Conservation (phyloP, 2,797 vertebrate genomes). For the Trichosurus vulpecula region DNA sequence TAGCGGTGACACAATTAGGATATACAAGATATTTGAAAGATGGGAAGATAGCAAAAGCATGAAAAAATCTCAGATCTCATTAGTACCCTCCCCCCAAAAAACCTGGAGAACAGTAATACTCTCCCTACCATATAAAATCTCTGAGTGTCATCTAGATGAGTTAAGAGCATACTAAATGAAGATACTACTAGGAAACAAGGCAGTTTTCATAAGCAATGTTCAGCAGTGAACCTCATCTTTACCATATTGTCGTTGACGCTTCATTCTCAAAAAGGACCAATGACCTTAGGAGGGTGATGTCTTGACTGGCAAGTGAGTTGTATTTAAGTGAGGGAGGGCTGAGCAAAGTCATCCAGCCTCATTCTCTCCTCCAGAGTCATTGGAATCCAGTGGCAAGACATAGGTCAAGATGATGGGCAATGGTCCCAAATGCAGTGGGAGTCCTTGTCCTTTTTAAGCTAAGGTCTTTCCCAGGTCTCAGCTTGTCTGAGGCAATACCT, state of each 20-base stretch:
- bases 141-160: not conserved
- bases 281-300: too few species aligned
- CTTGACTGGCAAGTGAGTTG: too few species aligned
- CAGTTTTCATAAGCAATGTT: not conserved
- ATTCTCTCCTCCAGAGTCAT: too few species aligned
- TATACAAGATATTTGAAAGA: not conserved
- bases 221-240: not conserved
- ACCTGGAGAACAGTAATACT: not conserved
- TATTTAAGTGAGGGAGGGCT: too few species aligned
- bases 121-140: not conserved
- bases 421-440: too few species aligned
- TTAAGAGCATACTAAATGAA: not conserved
- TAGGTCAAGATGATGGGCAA: too few species aligned
- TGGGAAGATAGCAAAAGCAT: not conserved
- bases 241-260: not conserved
- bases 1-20: not conserved
- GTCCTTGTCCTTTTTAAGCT: too few species aligned
- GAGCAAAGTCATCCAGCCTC: too few species aligned
- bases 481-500: not conserved
- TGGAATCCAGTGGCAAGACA: too few species aligned
- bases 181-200: not conserved
- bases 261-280: too few species aligned
- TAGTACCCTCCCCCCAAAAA: not conserved
- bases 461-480: not conserved
- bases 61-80: not conserved